Evolutionary conservation across 2,888 invertebrate genomes (phyloP).

Genomic region (Pollenia labialis): DNA sequence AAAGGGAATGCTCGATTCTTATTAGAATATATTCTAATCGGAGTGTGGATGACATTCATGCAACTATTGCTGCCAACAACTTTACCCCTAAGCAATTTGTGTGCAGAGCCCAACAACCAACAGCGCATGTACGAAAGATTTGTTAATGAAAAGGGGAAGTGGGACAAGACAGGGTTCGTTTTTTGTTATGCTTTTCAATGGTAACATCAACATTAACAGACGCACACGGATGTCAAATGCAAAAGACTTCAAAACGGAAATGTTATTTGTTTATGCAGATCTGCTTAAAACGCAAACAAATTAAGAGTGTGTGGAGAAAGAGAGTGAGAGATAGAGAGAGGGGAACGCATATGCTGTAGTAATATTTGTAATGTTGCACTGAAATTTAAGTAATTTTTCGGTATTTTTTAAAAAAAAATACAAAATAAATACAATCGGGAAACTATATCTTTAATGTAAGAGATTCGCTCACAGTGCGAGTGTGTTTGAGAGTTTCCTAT

Average conservation of each 20-base stretch:
- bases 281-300: constrained; percentile 22
- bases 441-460: constrained; percentile 12
- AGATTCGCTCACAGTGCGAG: not conserved
- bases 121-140: constrained; percentile 46
- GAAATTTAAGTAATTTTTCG: constrained; percentile 45
- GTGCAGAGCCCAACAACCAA: constrained; percentile 4
- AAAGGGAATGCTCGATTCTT: constrained; percentile 30
- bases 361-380: constrained; percentile 23
- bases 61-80: not conserved
- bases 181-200: constrained; percentile 4
- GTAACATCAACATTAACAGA: not conserved
- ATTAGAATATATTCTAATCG: constrained; percentile 46
- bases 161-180: constrained; percentile 43
- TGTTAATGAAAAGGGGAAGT: constrained; percentile 8
- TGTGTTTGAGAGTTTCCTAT: constrained; percentile 51
- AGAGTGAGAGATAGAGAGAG: constrained; percentile 6
- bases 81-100: constrained; percentile 6
- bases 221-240: constrained; percentile 27
- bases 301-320: constrained; percentile 2
- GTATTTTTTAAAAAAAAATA: constrained; percentile 51
- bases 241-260: constrained; percentile 64
- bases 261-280: constrained; percentile 57
- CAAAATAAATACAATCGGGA: constrained; percentile 28
- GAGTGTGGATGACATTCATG: constrained; percentile 56
- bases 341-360: constrained; percentile 60